Evolutionary conservation across 2,888 invertebrate genomes (phyloP).

Genomic region (Noctua janthina): DNA sequence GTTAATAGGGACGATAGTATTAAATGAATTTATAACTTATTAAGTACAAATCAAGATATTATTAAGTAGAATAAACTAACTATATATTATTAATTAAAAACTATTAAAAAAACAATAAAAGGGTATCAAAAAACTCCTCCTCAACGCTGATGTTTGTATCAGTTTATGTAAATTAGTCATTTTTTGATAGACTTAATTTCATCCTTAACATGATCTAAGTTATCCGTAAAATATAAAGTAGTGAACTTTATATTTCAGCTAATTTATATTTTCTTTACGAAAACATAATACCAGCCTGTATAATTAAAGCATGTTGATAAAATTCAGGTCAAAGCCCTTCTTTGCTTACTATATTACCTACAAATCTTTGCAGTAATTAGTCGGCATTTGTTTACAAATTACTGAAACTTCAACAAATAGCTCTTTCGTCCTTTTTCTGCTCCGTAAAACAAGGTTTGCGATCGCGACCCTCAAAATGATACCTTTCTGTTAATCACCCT

Average conservation of each 20-base stretch:
- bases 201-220: too few species aligned
- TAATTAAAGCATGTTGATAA: background rate
- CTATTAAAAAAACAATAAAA: too few species aligned
- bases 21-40: background rate
- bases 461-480: slow-evolving; percentile 59
- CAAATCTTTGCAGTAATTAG: slow-evolving; percentile 51
- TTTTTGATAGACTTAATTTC: too few species aligned
- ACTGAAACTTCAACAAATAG: slow-evolving; percentile 55
- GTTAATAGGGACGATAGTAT: background rate
- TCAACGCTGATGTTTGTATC: too few species aligned
- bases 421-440: slow-evolving; percentile 60
- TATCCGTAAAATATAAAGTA: background rate
- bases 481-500: slow-evolving; percentile 62
- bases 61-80: too few species aligned
- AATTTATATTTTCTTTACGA: background rate
- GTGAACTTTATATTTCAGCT: too few species aligned
- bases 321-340: slow-evolving; percentile 10
- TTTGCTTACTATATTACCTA: slow-evolving; percentile 21
- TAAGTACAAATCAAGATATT: too few species aligned
- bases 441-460: slow-evolving; percentile 57
- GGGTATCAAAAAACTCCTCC: too few species aligned
- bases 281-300: background rate
- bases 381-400: slow-evolving; percentile 62
- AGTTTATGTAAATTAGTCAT: too few species aligned
- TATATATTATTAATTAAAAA: too few species aligned